Evolutionary conservation across 2,888 invertebrate genomes (phyloP), one percentile per base, ranked within the genome.

Genomic region (Cactoblastis cactorum): DNA sequence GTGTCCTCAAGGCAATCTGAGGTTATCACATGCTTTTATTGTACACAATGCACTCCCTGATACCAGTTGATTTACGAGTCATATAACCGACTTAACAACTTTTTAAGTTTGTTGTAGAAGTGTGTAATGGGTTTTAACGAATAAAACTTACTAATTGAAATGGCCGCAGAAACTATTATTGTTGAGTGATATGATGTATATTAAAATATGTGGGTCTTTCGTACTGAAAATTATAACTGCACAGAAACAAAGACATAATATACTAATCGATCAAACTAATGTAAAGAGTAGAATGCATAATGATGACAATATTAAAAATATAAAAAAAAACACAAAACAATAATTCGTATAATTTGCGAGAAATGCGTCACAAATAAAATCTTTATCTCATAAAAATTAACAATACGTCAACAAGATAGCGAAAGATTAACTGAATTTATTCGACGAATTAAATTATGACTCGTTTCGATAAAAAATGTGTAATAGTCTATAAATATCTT

Each of bases 1-100:
- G 9, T 35, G 59, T 54, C 55, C 54, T 58, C 66, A 67, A 68
- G 69, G 67, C 63, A 63, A 54, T 51, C 51, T 52, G 58, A 52
- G 58, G 77, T 77, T 76, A 79, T 77, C 77, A 51, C 53, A 55
- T 55, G 47, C 54, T 55, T 61, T 54, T 58, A 55, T 53, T 53
- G 51, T 53, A 51, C 53, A 54, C 53, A 51, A 58, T 54, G 52
- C 49, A 34, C 2, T 34, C 6, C 15, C n/a, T 18, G 46, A 47
- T 47, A 47, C 15, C 15, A 5, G 14, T 33, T 35, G 22, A 47
- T 47, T 47, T 47, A 47, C 14, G 9, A 22, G 6, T 14, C 12
- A 12, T 47, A 15, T 34, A 9, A 18, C 19, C 8, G 34, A 24
- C 28, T 14, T 33, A 11, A 45, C 12, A 8, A 17, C 12, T 18